phyloP scores from a whole-genome alignment of 2,113 vertebrate genomes.

The Porphyrio hochstetteri region DNA sequence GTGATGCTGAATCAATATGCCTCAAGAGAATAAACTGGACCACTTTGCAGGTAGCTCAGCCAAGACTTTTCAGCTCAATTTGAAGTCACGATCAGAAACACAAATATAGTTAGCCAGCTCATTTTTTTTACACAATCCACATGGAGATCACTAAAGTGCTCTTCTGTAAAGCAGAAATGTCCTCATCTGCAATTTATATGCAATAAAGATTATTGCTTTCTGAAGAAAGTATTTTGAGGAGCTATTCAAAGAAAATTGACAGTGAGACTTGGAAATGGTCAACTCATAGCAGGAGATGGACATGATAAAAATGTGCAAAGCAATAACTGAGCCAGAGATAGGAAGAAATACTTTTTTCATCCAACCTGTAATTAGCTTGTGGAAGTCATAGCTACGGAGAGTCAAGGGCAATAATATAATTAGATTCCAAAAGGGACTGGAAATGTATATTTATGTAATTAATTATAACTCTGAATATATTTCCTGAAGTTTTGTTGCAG shows the following conservation, averaged over 20 bases:
- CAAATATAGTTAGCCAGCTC: background rate
- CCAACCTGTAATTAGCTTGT: conserved; percentile 38
- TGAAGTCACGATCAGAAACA: conserved; percentile 31
- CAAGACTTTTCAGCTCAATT: background rate
- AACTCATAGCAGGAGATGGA: background rate
- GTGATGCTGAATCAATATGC: background rate
- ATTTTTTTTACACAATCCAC: background rate
- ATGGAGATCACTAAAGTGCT: background rate
- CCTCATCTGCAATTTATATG: background rate
- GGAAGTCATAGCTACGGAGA: conserved; percentile 14
- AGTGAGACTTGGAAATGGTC: background rate
- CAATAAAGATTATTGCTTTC: background rate
- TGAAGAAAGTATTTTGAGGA: conserved; percentile 7
- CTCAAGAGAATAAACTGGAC: background rate
- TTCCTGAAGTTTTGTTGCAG: conserved; percentile 19
- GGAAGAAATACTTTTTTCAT: conserved; percentile 16
- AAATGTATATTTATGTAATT: conserved; percentile 49
- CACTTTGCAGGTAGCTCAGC: background rate
- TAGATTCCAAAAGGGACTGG: conserved; percentile 28
- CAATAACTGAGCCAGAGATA: background rate
- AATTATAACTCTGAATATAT: conserved; percentile 36
- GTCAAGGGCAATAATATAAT: conserved; percentile 43
- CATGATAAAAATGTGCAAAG: background rate
- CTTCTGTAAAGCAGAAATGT: background rate
- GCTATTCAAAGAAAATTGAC: background rate